Conservation (phyloP, 2,888 invertebrate species). For the Dromius quadrimaculatus region DNA sequence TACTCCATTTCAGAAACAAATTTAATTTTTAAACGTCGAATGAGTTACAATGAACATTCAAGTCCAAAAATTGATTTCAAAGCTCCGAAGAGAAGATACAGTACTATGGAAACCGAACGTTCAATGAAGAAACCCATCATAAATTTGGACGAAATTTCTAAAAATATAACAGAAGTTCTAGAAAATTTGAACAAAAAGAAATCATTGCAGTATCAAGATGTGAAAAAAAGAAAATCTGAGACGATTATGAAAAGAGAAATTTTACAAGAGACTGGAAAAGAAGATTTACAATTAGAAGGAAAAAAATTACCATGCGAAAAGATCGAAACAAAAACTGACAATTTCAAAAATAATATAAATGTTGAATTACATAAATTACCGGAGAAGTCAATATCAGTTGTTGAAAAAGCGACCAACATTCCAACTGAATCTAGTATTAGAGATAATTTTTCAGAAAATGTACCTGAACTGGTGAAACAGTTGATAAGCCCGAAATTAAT, state of each 20-base stretch:
- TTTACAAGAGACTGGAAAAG: neutral
- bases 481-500: slow-evolving; percentile 31
- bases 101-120: slow-evolving; percentile 8
- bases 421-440: neutral
- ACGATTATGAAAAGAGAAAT: neutral
- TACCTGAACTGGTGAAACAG: slow-evolving; percentile 10
- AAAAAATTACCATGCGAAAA: too few relatives aligned
- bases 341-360: too few relatives aligned
- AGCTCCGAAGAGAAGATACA: slow-evolving; percentile 45
- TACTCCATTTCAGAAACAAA: neutral
- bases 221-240: slow-evolving; percentile 2
- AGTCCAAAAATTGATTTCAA: slow-evolving; percentile 38
- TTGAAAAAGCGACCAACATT: too few relatives aligned
- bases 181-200: slow-evolving; percentile 25
- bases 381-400: too few relatives aligned
- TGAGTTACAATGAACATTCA: slow-evolving; percentile 19
- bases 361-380: too few relatives aligned
- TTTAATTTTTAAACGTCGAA: slow-evolving; percentile 12
- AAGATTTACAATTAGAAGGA: neutral
- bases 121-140: slow-evolving; percentile 36
- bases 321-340: too few relatives aligned
- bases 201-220: neutral
- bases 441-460: neutral
- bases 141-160: slow-evolving; percentile 43
- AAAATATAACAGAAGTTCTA: slow-evolving; percentile 40